Conservation (phyloP, 2,797 vertebrate genomes). For the Squalus acanthias region DNA sequence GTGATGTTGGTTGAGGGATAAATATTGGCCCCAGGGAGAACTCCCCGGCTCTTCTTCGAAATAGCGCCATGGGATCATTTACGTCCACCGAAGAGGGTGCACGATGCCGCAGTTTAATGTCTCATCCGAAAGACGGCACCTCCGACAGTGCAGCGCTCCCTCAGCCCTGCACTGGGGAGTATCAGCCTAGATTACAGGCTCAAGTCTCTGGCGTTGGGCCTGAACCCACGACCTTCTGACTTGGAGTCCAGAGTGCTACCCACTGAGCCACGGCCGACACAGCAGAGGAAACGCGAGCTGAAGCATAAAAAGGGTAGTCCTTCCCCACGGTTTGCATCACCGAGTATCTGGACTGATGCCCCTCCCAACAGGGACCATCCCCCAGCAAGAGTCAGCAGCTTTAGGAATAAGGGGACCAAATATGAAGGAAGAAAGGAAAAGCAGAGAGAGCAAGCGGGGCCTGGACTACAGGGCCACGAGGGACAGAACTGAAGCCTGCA, state of each 20-base stretch:
- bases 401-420: background rate
- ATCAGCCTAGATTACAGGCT: background rate
- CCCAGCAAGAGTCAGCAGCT: background rate
- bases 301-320: background rate
- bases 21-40: background rate
- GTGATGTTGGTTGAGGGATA: background rate
- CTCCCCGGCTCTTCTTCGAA: background rate
- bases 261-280: too few species aligned
- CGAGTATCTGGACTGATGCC: background rate
- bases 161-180: background rate
- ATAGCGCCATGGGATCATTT: background rate
- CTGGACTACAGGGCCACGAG: background rate
- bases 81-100: background rate
- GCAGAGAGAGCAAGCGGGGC: background rate
- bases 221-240: background rate
- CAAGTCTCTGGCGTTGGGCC: background rate
- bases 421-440: background rate
- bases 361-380: background rate
- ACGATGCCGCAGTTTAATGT: background rate
- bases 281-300: too few species aligned
- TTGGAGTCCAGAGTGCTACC: background rate
- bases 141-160: background rate
- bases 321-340: background rate
- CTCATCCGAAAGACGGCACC: background rate
- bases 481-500: background rate